These are phyloP conservation scores for Epirrhoe alternata DNA, from an alignment of 2,888 invertebrate species.

Conservation along the genomic window DNA sequence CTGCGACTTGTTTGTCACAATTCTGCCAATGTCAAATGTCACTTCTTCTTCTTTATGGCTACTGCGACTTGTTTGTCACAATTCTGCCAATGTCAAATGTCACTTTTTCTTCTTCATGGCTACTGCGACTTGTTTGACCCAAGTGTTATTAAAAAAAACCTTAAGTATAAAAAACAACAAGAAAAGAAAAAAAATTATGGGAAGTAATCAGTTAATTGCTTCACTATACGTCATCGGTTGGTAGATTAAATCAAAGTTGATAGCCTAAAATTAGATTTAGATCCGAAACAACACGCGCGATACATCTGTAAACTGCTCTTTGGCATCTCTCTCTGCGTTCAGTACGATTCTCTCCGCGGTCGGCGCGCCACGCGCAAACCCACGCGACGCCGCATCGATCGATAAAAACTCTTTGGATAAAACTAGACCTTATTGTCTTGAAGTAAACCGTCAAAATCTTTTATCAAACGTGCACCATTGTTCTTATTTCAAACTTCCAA, in stretches of 20 bases:
- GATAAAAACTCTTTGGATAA: conserved; percentile 34
- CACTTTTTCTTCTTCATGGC: no score
- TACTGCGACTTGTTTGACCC: no score
- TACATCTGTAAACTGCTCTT: conserved; percentile 34
- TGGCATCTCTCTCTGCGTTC: conserved; percentile 50
- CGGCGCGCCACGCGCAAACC: conserved; percentile 40
- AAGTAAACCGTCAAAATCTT: conserved; percentile 51
- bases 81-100: no score
- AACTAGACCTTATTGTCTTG: conserved; percentile 42
- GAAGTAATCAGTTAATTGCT: no score
- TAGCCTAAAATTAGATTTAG: not conserved
- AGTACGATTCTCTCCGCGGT: conserved; percentile 66
- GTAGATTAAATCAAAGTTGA: not conserved
- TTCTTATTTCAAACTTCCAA: conserved; percentile 28
- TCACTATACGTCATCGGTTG: not conserved
- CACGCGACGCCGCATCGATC: conserved; percentile 48
- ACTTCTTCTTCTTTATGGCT: no score
- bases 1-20: no score
- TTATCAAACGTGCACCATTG: conserved; percentile 37
- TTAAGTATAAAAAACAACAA: no score
- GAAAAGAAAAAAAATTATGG: not conserved
- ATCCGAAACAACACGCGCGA: not conserved
- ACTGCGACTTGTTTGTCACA: no score
- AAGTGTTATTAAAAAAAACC: no score
- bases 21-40: no score